Evolutionary conservation across 2,797 vertebrate genomes (phyloP).

Genomic region (Sebastes kiyomatsui): DNA sequence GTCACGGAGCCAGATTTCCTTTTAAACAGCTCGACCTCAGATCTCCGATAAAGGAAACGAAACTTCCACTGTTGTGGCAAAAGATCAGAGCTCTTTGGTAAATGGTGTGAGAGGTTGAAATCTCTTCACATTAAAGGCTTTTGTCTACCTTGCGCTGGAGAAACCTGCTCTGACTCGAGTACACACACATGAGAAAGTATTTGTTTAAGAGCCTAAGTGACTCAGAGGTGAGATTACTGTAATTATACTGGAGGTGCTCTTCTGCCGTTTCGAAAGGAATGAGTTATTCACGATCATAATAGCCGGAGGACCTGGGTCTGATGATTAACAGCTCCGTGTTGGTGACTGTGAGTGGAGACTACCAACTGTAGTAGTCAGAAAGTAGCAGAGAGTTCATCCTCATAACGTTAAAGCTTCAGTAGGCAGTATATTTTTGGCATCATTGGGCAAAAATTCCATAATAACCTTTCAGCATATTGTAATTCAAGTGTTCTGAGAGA

Average conservation of each 20-base stretch:
- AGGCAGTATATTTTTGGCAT: too few species aligned
- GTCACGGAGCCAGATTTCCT: not conserved
- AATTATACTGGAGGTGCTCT: not conserved
- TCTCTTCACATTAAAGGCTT: not conserved
- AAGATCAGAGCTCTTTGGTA: not conserved
- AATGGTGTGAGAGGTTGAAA: not conserved
- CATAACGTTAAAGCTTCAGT: too few species aligned
- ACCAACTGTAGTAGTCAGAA: not conserved
- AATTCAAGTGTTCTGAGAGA: too few species aligned
- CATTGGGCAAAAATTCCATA: too few species aligned
- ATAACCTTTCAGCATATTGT: too few species aligned
- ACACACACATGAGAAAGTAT: not conserved
- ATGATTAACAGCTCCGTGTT: not conserved
- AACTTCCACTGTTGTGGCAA: not conserved
- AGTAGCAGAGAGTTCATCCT: not conserved
- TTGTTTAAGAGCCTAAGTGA: not conserved
- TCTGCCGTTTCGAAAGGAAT: not conserved
- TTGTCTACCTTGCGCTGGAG: not conserved
- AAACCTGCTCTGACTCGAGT: slow-evolving; percentile 14
- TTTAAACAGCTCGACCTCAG: not conserved
- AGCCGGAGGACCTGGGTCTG: not conserved
- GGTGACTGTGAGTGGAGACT: not conserved
- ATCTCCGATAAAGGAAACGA: not conserved
- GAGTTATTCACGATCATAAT: not conserved
- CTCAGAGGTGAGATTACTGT: not conserved